Evolutionary conservation across 1,140 invertebrate genomes (phyloP).

Genomic region (Caerostris darwini): DNA sequence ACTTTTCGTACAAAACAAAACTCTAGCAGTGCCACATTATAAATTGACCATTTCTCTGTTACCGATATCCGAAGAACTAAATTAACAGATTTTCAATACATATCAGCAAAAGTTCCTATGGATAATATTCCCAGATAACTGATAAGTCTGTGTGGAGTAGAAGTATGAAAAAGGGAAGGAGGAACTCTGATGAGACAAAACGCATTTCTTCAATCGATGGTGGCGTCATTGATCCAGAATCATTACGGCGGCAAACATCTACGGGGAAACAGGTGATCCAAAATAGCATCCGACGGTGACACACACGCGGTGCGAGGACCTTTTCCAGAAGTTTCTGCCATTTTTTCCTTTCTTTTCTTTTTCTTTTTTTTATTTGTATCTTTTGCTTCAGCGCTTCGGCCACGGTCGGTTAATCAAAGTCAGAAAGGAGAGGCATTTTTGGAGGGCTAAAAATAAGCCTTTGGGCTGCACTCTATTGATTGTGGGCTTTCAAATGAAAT

Average conservation of each 20-base stretch:
- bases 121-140: neutral
- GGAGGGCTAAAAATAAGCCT: slow-evolving; percentile 12
- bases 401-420: slow-evolving; percentile 27
- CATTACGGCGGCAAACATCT: slow-evolving; percentile 39
- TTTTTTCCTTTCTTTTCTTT: neutral
- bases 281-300: slow-evolving; percentile 1
- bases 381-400: neutral
- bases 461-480: neutral
- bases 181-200: neutral
- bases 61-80: no score
- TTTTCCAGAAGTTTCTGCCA: neutral
- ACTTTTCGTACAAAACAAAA: no score
- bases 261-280: slow-evolving; percentile 42
- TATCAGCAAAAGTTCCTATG: neutral
- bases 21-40: no score
- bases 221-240: slow-evolving; percentile 22
- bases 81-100: no score
- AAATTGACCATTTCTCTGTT: no score
- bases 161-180: neutral
- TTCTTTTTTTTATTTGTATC: neutral
- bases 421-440: slow-evolving; percentile 6
- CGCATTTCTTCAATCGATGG: slow-evolving; percentile 22
- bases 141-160: neutral
- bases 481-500: neutral
- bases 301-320: neutral